A percentile compares a stretch with the other conserved stretches of the same genome.
phyloP scores from a whole-genome alignment of 1,140 invertebrate genomes.

The Planococcus citri region DNA sequence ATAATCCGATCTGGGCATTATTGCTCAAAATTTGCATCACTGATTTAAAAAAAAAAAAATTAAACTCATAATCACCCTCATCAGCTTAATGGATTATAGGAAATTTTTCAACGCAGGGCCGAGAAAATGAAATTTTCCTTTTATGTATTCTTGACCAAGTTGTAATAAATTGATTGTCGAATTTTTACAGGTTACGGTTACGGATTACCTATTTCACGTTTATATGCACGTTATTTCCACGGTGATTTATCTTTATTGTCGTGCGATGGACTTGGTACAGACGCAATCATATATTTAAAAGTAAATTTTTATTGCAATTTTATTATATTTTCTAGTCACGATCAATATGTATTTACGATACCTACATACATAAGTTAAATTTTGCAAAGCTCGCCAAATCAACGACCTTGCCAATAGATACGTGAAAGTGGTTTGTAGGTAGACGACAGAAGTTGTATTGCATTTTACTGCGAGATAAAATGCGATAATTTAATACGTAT shows the following conservation, averaged over 20 bases:
- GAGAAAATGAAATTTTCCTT: no score
- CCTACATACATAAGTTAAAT: not conserved
- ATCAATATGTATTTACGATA: no score
- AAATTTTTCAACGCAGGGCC: no score
- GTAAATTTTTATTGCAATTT: constrained; percentile 39
- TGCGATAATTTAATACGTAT: not conserved
- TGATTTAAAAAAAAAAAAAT: no score
- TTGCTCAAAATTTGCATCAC: no score
- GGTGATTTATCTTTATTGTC: constrained; percentile 86
- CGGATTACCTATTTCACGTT: constrained; percentile 85
- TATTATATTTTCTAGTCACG: not conserved
- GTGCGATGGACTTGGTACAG: constrained; percentile 92
- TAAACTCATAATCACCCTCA: no score
- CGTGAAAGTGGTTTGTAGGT: no score
- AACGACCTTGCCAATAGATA: not conserved
- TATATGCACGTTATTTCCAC: constrained; percentile 97
- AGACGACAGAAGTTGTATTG: no score
- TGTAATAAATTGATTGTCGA: not conserved
- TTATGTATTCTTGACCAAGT: no score
- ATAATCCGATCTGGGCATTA: no score
- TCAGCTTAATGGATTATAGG: no score
- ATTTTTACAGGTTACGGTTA: constrained; percentile 79
- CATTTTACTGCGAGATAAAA: no score
- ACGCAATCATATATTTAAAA: constrained; percentile 93
- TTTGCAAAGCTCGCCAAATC: not conserved